Evolutionary conservation across 1,140 invertebrate genomes (phyloP).

Genomic region (Colletes latitarsis): DNA sequence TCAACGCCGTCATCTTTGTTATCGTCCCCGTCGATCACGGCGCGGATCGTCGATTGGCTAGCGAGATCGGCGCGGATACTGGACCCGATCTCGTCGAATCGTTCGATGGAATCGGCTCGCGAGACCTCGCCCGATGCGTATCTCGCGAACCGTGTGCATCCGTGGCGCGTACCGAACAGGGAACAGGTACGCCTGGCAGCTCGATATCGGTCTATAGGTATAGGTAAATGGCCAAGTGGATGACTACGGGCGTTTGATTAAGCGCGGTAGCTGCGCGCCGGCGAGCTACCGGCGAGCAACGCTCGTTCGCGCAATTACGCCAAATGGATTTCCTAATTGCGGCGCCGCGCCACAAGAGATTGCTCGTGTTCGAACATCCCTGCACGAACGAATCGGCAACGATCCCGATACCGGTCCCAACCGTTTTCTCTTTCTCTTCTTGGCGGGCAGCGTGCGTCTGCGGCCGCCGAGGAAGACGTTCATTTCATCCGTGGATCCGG

Average conservation of each 20-base stretch:
- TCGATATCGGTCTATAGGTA: constrained; percentile 28
- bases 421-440: neutral
- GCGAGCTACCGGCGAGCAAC: constrained; percentile 50
- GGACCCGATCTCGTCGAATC: constrained; percentile 26
- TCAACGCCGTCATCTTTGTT: constrained; percentile 45
- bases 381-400: constrained; percentile 56
- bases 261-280: constrained; percentile 69
- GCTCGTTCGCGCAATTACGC: constrained; percentile 78
- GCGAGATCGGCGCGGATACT: constrained; percentile 23
- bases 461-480: constrained; percentile 29
- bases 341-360: constrained; percentile 70
- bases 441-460: neutral
- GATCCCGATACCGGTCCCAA: constrained; percentile 44
- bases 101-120: neutral
- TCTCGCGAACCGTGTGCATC: neutral
- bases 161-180: neutral
- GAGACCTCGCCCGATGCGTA: neutral
- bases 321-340: constrained; percentile 81
- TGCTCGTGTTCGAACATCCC: constrained; percentile 77
- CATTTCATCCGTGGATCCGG: constrained; percentile 19
- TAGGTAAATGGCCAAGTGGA: constrained; percentile 54
- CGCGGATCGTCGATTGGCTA: constrained; percentile 15
- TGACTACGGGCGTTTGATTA: constrained; percentile 71
- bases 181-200: neutral
- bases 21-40: constrained; percentile 20